phyloP scores from a whole-genome alignment of 2,888 invertebrate species.

The Eupithecia pulchellata region DNA sequence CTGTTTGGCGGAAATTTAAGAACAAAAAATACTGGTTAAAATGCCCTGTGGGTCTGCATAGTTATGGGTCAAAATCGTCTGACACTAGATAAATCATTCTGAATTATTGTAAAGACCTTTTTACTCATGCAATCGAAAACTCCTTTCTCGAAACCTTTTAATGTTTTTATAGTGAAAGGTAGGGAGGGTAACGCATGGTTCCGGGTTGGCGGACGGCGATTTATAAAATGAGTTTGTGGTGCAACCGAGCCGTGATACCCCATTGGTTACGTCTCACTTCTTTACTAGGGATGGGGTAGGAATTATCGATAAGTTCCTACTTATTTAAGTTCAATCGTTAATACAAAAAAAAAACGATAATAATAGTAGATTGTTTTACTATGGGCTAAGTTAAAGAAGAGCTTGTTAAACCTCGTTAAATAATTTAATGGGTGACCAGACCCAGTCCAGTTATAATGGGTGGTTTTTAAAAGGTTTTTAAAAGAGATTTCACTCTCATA shows the following conservation, averaged over 20 bases:
- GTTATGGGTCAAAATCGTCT: neutral
- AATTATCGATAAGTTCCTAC: constrained; percentile 17
- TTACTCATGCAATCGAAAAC: constrained; percentile 24
- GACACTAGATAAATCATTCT: constrained; percentile 4
- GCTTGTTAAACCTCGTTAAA: too few species aligned
- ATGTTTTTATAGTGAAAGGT: constrained; percentile 55
- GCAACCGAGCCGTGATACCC: constrained; percentile 83
- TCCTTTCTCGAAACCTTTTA: constrained; percentile 42
- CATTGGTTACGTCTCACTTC: constrained; percentile 85
- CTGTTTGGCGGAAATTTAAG: too few species aligned
- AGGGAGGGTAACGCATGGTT: constrained; percentile 80
- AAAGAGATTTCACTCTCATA: too few species aligned
- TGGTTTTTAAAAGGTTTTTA: too few species aligned
- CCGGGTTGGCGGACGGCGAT: constrained; percentile 80
- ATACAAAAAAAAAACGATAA: too few species aligned
- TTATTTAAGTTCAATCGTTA: neutral
- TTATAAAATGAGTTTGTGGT: constrained; percentile 86
- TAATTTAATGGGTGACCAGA: too few species aligned
- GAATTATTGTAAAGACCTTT: constrained; percentile 22
- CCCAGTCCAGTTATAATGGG: too few species aligned
- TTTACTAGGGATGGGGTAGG: constrained; percentile 64
- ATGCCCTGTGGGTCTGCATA: neutral
- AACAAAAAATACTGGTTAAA: neutral
- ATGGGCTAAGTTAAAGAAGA: too few species aligned
- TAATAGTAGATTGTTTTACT: too few species aligned